These are phyloP conservation scores for Porites divaricata DNA, from an alignment of 92 coral and sea anemone genomes.

Conservation along the genomic window DNA sequence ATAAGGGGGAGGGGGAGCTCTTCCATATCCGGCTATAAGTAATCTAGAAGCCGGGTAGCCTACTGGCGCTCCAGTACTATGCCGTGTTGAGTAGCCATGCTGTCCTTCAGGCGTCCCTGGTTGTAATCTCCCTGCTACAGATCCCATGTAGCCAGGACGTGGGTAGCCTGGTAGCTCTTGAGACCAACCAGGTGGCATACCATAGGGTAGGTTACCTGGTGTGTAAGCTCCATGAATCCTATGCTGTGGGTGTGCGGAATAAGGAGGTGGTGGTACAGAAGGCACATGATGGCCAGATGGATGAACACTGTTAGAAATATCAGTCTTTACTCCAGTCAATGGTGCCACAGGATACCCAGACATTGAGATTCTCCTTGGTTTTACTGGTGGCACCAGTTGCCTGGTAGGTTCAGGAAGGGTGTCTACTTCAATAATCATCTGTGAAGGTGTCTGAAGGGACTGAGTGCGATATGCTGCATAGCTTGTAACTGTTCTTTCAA, in stretches of 20 bases:
- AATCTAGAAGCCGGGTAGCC: slow-evolving; percentile 41
- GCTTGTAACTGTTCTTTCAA: slow-evolving; percentile 89
- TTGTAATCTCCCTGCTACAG: slow-evolving; percentile 57
- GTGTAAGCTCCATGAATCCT: slow-evolving; percentile 48
- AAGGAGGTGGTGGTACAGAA: slow-evolving; percentile 34
- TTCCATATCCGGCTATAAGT: slow-evolving; percentile 50
- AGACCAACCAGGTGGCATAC: slow-evolving; percentile 65
- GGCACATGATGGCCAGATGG: slow-evolving; percentile 24
- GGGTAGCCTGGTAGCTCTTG: slow-evolving; percentile 62
- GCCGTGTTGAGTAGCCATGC: slow-evolving; percentile 72
- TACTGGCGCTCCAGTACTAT: slow-evolving; percentile 54
- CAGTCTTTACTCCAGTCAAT: slow-evolving; percentile 10
- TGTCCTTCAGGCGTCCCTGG: slow-evolving; percentile 58
- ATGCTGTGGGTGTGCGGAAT: slow-evolving; percentile 55
- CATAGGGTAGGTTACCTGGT: slow-evolving; percentile 41
- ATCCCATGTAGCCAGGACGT: slow-evolving; percentile 47
- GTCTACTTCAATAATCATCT: slow-evolving; percentile 88
- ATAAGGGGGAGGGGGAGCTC: slow-evolving; percentile 84
- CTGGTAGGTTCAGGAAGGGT: slow-evolving; percentile 60
- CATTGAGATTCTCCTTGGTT: slow-evolving; percentile 50
- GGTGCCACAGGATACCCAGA: slow-evolving; percentile 38
- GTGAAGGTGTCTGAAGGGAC: slow-evolving; percentile 86
- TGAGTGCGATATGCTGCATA: slow-evolving; percentile 90
- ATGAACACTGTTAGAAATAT: slow-evolving; percentile 41
- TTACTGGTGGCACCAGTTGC: slow-evolving; percentile 70